Percentiles rank a stretch among this genome's conserved stretches.
Conservation (phyloP, 2,797 vertebrate genomes). For the Enoplosus armatus region DNA sequence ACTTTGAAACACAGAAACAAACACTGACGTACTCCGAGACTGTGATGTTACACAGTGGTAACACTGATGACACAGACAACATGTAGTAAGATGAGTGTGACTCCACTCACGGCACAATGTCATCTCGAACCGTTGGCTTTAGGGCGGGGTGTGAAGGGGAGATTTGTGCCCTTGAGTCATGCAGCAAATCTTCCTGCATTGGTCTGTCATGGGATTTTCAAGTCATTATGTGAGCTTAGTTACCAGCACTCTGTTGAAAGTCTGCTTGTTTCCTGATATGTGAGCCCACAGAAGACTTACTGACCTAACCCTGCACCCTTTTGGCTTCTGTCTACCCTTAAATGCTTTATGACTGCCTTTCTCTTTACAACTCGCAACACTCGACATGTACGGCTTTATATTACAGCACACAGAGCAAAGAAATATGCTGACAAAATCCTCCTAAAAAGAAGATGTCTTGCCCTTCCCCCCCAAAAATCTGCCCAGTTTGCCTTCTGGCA, state of each 20-base stretch:
- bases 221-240: constrained; percentile 39
- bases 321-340: not conserved
- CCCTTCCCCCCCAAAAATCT: constrained; percentile 44
- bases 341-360: not conserved
- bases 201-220: constrained; percentile 28
- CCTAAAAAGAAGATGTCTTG: not conserved
- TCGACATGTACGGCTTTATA: not conserved
- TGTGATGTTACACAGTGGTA: not conserved
- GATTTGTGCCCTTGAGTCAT: constrained; percentile 6
- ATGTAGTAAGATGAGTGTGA: not conserved
- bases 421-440: constrained; percentile 48
- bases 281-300: constrained; percentile 1
- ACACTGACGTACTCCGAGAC: accelerated
- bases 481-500: constrained; percentile 61
- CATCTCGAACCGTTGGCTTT: not conserved
- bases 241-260: constrained; percentile 36
- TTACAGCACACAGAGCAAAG: not conserved
- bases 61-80: not conserved
- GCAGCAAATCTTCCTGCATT: constrained; percentile 26
- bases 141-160: not conserved
- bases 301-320: constrained; percentile 14
- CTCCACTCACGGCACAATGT: not conserved
- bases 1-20: not conserved
- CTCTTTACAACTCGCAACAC: not conserved
- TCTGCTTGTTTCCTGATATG: constrained; percentile 40